phyloP scores from a whole-genome alignment of 1,140 invertebrate species.

The Orius insidiosus region DNA sequence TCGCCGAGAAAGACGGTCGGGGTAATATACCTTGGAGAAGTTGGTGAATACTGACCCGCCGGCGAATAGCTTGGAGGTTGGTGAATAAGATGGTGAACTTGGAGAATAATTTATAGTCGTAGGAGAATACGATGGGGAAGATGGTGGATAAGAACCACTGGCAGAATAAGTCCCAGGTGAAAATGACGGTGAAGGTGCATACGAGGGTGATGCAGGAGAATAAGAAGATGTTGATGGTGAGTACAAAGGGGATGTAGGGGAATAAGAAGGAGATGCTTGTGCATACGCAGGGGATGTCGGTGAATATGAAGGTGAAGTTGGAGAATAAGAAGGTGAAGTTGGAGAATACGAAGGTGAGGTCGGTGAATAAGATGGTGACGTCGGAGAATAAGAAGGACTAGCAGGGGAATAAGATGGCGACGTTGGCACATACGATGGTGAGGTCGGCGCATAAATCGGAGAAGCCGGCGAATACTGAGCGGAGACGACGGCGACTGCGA shows the following conservation, averaged over 20 bases:
- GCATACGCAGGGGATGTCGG: slow-evolving; percentile 61
- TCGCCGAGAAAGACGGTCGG: slow-evolving; percentile 35
- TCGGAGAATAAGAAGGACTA: too few species aligned
- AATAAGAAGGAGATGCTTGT: slow-evolving; percentile 40
- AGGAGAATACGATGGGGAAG: too few species aligned
- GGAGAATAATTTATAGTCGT: too few species aligned
- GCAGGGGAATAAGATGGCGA: too few species aligned
- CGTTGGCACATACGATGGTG: too few species aligned
- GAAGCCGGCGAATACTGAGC: too few species aligned
- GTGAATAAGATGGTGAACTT: slow-evolving; percentile 39
- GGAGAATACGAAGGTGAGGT: too few species aligned
- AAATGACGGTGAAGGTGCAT: slow-evolving; percentile 48
- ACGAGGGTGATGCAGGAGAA: slow-evolving; percentile 57
- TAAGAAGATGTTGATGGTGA: slow-evolving; percentile 49
- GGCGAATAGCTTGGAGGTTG: slow-evolving; percentile 65
- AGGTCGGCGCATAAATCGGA: too few species aligned
- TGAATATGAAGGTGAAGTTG: slow-evolving; percentile 57
- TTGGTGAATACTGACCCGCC: too few species aligned
- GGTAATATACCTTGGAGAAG: slow-evolving; percentile 55
- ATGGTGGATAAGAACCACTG: too few species aligned
- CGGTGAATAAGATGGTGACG: too few species aligned
- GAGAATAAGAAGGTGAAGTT: slow-evolving; percentile 53
- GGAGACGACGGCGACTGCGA: slow-evolving; percentile 55
- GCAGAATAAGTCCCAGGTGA: too few species aligned
- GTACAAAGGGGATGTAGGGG: slow-evolving; percentile 49